phyloP scores from a whole-genome alignment of 2,113 vertebrate genomes.

The Rhegmatorhina hoffmannsi region DNA sequence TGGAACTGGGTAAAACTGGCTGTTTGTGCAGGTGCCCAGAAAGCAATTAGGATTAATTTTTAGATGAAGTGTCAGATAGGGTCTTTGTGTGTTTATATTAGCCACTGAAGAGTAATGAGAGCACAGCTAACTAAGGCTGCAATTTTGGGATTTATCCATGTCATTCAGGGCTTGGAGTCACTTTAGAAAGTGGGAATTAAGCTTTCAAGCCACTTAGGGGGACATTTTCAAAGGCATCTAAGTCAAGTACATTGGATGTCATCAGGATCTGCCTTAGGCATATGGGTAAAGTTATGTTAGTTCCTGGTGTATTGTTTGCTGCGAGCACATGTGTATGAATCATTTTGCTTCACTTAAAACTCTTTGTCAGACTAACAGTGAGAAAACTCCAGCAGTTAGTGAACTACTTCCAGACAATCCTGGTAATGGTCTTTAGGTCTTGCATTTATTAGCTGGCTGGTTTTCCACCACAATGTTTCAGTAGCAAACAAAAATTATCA shows the following conservation, averaged over 20 bases:
- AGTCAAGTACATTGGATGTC: constrained; percentile 24
- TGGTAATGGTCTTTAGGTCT: neutral
- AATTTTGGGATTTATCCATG: neutral
- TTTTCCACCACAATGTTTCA: neutral
- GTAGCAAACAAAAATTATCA: neutral
- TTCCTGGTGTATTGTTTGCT: neutral
- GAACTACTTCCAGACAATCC: neutral
- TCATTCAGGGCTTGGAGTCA: constrained; percentile 1
- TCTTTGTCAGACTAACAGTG: neutral
- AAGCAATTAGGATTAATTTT: constrained; percentile 44
- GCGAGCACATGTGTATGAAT: neutral
- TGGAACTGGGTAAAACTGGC: neutral
- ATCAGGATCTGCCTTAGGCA: neutral
- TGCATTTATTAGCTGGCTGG: neutral
- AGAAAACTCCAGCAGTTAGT: neutral
- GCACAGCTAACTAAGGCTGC: neutral
- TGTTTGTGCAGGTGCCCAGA: constrained; percentile 48
- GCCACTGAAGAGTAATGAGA: constrained; percentile 14
- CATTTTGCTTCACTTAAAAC: constrained; percentile 14
- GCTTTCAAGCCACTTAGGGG: neutral
- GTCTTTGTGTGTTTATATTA: constrained; percentile 8
- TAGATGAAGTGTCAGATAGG: constrained; percentile 16
- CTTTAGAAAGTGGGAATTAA: constrained; percentile 19
- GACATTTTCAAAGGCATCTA: neutral
- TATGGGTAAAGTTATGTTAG: neutral